A percentile compares a stretch with the other conserved stretches of the same genome.
These are phyloP conservation scores for Mactra quadrangularis DNA, from an alignment of 1,140 invertebrate genomes.

Conservation along the genomic window DNA sequence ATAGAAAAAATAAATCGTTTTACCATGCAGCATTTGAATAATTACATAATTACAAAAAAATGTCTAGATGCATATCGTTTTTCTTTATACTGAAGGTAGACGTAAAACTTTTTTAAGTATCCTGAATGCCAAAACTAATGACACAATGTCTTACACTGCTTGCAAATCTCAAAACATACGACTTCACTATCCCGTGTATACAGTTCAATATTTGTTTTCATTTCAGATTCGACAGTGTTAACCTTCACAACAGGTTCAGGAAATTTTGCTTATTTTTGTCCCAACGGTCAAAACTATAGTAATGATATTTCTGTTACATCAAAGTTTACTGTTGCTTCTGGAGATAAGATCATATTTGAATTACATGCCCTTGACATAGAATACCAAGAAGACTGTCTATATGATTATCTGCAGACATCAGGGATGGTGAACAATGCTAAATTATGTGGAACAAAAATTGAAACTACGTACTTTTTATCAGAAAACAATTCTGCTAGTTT, in stretches of 20 bases:
- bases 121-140: too few relatives aligned
- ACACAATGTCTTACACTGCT: too few relatives aligned
- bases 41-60: too few relatives aligned
- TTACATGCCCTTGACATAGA: constrained; percentile 19
- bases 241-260: constrained; percentile 1
- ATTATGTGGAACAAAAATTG: neutral
- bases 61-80: too few relatives aligned
- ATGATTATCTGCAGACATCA: constrained; percentile 17
- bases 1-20: too few relatives aligned
- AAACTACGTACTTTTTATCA: neutral
- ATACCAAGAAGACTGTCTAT: constrained; percentile 29
- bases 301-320: neutral
- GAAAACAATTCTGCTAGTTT: neutral
- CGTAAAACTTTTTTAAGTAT: too few relatives aligned
- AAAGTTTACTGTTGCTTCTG: neutral
- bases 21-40: too few relatives aligned
- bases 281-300: constrained; percentile 10
- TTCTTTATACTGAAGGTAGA: too few relatives aligned
- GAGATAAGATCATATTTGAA: constrained; percentile 16
- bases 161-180: too few relatives aligned
- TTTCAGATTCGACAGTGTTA: neutral
- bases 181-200: too few relatives aligned
- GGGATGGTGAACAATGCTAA: constrained; percentile 11
- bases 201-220: too few relatives aligned
- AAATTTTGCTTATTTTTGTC: neutral